These are phyloP conservation scores for Gnathonemus longibarbis DNA, from an alignment of 2,113 vertebrate genomes.

Conservation along the genomic window DNA sequence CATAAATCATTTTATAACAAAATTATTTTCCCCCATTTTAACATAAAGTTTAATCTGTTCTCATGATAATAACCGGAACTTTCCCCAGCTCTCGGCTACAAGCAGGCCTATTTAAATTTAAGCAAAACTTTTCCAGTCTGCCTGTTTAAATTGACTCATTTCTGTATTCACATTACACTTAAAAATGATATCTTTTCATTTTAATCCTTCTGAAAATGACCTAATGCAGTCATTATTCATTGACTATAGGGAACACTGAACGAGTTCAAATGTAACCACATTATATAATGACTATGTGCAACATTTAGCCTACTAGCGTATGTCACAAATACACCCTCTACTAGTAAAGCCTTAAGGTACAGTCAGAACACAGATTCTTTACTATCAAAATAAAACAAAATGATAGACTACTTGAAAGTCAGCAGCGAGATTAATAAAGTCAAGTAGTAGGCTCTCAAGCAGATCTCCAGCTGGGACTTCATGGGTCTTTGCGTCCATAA, in stretches of 20 bases:
- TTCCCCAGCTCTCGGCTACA: neutral
- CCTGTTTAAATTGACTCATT: neutral
- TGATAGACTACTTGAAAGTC: neutral
- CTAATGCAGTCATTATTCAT: neutral
- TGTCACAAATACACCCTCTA: neutral
- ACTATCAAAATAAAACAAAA: neutral
- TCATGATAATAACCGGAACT: neutral
- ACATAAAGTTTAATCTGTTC: neutral
- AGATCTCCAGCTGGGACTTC: neutral
- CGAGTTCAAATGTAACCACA: neutral
- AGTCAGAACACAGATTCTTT: neutral
- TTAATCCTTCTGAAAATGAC: neutral
- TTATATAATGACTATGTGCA: neutral
- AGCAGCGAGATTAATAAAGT: neutral
- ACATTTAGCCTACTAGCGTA: neutral
- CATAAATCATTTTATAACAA: neutral
- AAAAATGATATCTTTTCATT: neutral
- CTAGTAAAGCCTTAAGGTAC: neutral
- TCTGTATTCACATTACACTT: neutral
- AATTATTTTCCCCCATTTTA: neutral
- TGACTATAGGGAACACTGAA: neutral
- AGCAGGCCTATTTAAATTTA: neutral
- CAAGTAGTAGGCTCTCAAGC: neutral
- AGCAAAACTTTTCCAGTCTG: neutral
- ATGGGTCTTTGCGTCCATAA: slow-evolving; percentile 5